Evolutionary conservation across 2,797 vertebrate species (phyloP).

Genomic region (Pangasius sanitwongsei): DNA sequence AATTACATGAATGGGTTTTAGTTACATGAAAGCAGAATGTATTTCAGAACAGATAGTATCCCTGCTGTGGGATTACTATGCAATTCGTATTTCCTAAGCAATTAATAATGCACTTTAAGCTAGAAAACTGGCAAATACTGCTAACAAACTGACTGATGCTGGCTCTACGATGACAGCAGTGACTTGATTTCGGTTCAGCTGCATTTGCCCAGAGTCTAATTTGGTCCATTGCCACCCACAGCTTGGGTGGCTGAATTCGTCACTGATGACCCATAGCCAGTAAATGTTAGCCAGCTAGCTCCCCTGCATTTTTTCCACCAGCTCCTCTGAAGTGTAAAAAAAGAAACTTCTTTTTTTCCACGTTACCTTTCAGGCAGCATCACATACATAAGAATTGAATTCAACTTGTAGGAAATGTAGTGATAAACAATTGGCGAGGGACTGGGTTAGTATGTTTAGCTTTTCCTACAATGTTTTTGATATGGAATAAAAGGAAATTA

Average conservation of each 20-base stretch:
- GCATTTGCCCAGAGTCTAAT: slow-evolving; percentile 6
- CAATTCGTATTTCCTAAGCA: not conserved
- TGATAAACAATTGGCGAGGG: not conserved
- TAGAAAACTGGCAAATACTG: not conserved
- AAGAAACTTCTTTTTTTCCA: not conserved
- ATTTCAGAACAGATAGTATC: not conserved
- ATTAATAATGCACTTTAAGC: not conserved
- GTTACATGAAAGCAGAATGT: not conserved
- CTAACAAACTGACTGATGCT: not conserved
- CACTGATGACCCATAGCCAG: not conserved
- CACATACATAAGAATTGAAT: not conserved
- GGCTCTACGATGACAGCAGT: not conserved
- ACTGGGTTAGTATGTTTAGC: not conserved
- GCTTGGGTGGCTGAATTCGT: not conserved
- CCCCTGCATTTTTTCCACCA: not conserved
- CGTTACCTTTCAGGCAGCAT: not conserved
- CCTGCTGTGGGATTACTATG: not conserved
- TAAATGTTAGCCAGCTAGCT: not conserved
- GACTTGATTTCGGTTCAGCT: not conserved
- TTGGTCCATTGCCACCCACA: not conserved
- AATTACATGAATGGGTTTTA: not conserved
- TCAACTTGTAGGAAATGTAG: not conserved
- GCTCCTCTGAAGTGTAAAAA: not conserved
- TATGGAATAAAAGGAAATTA: not conserved
- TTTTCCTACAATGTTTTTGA: not conserved